Evolutionary conservation across 2,797 vertebrate genomes (phyloP), one percentile per base, ranked within the genome.

Genomic region (Sciurus vulgaris): DNA sequence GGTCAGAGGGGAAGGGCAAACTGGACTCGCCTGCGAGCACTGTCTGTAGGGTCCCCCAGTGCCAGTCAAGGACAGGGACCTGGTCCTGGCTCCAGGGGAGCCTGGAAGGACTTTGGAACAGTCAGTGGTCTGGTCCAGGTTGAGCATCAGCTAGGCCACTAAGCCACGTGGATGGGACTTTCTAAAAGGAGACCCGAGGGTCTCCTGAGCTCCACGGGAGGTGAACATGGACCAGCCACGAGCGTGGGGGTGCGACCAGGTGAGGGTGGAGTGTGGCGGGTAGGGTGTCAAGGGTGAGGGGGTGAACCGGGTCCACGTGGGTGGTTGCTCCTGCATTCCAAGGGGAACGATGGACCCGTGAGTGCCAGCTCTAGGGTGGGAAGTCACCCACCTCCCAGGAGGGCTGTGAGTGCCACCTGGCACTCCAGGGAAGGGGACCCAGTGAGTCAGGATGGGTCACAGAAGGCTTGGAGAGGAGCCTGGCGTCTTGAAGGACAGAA

Each of bases 11-110:
- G 47, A 30, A 15, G 51, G n/a, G 38, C 0, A 1, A 18, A 15
- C 24, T 0, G 0, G 2, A n/a, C 18, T 0, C 0, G 3, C 3
- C 33, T 41, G 33, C 7, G 0, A 0, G 82, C 26, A 14, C 44
- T n/a, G 44, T 14, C 91, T 18, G 0, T 0, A 24, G 65, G 24
- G 38, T 47, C 51, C 8, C 15, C 47, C 24, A 13, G 4, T 10
- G 12, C 8, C 17, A 10, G 18, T 3, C 9, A 44, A 26, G 70
- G 70, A 47, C 5, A 0, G 0, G 2, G 7, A 3, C n/a, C 30
- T 76, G 3, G 7, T 41, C 44, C 14, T 15, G 10, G 73, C 63
- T 63, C 5, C 24, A 30, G 41, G 54, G 63, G 44, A 56, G 17
- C 67, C 20, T 18, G 20, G 26, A 22, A 59, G 13, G 54, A 49